Evolutionary conservation across 2,113 vertebrate species (phyloP).

Genomic region (Vidua macroura): DNA sequence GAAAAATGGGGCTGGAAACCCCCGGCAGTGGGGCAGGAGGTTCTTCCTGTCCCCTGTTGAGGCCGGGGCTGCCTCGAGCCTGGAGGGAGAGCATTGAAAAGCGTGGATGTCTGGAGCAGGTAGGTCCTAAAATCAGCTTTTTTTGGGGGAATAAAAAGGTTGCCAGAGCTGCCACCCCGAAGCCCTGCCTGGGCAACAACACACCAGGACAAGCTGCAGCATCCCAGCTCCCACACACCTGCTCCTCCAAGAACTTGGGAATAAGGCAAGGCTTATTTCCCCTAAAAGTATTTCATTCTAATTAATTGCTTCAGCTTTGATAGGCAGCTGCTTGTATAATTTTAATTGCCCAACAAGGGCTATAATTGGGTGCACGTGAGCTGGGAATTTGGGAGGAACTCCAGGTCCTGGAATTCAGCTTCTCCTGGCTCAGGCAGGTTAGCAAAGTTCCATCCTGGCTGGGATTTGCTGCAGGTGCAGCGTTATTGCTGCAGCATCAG

Average conservation of each 20-base stretch:
- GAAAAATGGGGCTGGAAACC: not conserved
- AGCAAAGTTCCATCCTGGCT: not conserved
- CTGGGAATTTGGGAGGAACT: not conserved
- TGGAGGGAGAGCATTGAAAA: not conserved
- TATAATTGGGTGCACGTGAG: not conserved
- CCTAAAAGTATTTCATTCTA: not conserved
- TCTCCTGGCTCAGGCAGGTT: not conserved
- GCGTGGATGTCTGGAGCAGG: not conserved
- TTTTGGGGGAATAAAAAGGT: not conserved
- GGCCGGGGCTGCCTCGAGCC: not conserved
- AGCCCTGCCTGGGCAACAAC: not conserved
- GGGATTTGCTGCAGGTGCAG: not conserved
- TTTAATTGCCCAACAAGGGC: not conserved
- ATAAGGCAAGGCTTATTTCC: not conserved
- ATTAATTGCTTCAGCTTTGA: conserved; percentile 19
- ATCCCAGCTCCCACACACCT: rapidly evolving
- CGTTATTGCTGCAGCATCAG: not conserved
- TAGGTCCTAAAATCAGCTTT: not conserved
- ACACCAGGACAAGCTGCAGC: not conserved
- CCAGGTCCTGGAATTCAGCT: not conserved
- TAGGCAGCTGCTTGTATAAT: not conserved
- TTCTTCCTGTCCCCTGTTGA: not conserved
- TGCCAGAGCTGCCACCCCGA: rapidly evolving
- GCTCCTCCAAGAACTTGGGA: not conserved
- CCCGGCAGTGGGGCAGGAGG: rapidly evolving